These are phyloP conservation scores for Drosophila nasuta DNA, from an alignment of 1,140 invertebrate genomes.

Conservation along the genomic window DNA sequence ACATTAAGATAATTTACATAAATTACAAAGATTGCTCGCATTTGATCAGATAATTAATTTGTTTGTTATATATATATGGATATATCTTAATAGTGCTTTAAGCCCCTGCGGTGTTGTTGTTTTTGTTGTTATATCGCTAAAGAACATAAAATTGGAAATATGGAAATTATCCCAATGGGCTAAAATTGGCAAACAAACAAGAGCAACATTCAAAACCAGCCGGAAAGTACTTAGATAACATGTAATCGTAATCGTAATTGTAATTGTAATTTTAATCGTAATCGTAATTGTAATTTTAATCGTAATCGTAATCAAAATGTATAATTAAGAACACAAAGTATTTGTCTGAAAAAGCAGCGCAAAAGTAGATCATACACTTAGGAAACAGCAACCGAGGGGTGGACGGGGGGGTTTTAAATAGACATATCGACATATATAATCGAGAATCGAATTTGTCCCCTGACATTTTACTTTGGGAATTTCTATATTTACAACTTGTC, in stretches of 20 bases:
- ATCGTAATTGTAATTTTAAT: slow-evolving; percentile 1
- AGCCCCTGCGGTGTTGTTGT: slow-evolving; percentile 78
- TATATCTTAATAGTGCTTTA: slow-evolving; percentile 49
- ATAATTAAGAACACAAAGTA: slow-evolving; percentile 30
- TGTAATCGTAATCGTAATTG: slow-evolving; percentile 14
- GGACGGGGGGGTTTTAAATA: slow-evolving; percentile 10
- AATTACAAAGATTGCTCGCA: slow-evolving; percentile 33
- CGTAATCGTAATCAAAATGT: slow-evolving; percentile 3
- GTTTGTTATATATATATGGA: too few relatives aligned
- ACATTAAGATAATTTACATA: slow-evolving; percentile 54
- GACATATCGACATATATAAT: not conserved
- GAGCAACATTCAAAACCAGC: slow-evolving; percentile 53
- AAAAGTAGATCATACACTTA: slow-evolving; percentile 25
- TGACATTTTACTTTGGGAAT: slow-evolving; percentile 4
- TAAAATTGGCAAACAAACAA: slow-evolving; percentile 75
- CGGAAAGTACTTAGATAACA: slow-evolving; percentile 39
- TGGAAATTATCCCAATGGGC: slow-evolving; percentile 64
- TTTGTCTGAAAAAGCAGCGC: slow-evolving; percentile 33
- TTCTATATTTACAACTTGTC: slow-evolving; percentile 8
- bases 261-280: not conserved
- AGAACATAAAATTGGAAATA: slow-evolving; percentile 59
- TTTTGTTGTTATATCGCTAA: slow-evolving; percentile 79
- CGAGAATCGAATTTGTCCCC: not conserved
- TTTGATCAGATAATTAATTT: slow-evolving; percentile 43
- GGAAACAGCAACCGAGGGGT: slow-evolving; percentile 12